Evolutionary conservation across 2,888 invertebrate genomes (phyloP).

Genomic region (Bhutanitis thaidina): DNA sequence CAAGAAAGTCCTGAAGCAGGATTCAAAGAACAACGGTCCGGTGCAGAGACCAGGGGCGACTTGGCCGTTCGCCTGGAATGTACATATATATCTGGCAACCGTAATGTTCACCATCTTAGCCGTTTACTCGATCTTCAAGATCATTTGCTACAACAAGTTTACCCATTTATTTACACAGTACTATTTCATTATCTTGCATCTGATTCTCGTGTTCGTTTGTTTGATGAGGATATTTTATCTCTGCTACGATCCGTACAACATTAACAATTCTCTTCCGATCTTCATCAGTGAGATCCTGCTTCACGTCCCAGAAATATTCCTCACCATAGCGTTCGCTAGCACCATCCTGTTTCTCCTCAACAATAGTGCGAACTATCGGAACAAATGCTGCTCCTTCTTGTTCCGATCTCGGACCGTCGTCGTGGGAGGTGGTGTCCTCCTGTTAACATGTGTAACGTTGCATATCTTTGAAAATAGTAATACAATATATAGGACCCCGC

Average conservation of each 20-base stretch:
- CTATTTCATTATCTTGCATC: slow-evolving; percentile 92
- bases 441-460: slow-evolving; percentile 88
- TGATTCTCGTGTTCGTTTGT: slow-evolving; percentile 90
- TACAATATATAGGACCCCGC: slow-evolving; percentile 65
- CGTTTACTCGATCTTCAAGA: slow-evolving; percentile 90
- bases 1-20: slow-evolving; percentile 67
- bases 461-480: slow-evolving; percentile 86
- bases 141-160: slow-evolving; percentile 91
- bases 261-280: slow-evolving; percentile 87
- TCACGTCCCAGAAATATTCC: slow-evolving; percentile 91
- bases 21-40: slow-evolving; percentile 55
- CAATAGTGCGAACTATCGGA: slow-evolving; percentile 88
- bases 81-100: slow-evolving; percentile 93
- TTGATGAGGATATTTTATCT: slow-evolving; percentile 91
- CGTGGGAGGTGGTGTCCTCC: slow-evolving; percentile 88
- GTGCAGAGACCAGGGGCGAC: slow-evolving; percentile 79
- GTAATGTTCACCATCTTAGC: slow-evolving; percentile 91
- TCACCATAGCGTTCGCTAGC: slow-evolving; percentile 94
- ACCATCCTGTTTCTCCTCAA: slow-evolving; percentile 91
- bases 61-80: slow-evolving; percentile 94
- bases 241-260: slow-evolving; percentile 95
- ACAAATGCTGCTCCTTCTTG: slow-evolving; percentile 83
- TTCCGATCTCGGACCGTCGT: slow-evolving; percentile 90
- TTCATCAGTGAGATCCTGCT: slow-evolving; percentile 90
- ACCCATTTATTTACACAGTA: slow-evolving; percentile 92